Percentiles rank a stretch among this genome's conserved stretches.
Evolutionary conservation across 2,797 vertebrate genomes (phyloP).

Genomic region (Syngnathus acus): DNA sequence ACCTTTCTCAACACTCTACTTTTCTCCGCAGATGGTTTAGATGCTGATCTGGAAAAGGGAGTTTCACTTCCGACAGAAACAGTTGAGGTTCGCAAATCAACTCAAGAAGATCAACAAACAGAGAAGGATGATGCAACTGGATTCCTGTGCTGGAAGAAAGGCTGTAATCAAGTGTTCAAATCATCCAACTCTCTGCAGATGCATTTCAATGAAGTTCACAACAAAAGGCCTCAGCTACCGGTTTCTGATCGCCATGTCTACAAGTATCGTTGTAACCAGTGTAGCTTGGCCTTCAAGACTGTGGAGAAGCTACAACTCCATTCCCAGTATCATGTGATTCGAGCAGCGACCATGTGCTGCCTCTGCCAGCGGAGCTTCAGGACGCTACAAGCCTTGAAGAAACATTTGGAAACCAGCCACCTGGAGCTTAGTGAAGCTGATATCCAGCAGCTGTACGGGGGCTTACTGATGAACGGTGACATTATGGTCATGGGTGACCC

Average conservation of each 20-base stretch:
- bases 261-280: constrained; percentile 98
- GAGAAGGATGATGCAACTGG: constrained; percentile 83
- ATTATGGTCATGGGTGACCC: constrained; percentile 88
- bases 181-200: constrained; percentile 92
- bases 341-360: constrained; percentile 97
- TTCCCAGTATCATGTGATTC: constrained; percentile 97
- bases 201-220: constrained; percentile 94
- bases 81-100: constrained; percentile 75
- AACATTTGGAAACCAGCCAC: constrained; percentile 96
- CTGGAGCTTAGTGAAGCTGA: constrained; percentile 95
- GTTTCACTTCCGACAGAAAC: constrained; percentile 69
- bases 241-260: constrained; percentile 98
- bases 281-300: constrained; percentile 98
- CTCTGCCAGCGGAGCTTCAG: constrained; percentile 98
- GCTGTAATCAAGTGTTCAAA: constrained; percentile 97
- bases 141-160: constrained; percentile 99
- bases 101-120: constrained; percentile 73
- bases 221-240: constrained; percentile 92
- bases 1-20: constrained; percentile 6
- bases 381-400: constrained; percentile 94
- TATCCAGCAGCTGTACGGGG: constrained; percentile 96
- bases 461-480: constrained; percentile 93
- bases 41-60: constrained; percentile 79
- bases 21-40: constrained; percentile 76
- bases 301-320: constrained; percentile 96